Percentiles rank a stretch among this genome's conserved stretches.
These are phyloP conservation scores for Dendrolimus punctatus DNA, from an alignment of 1,140 invertebrate genomes.

Conservation along the genomic window DNA sequence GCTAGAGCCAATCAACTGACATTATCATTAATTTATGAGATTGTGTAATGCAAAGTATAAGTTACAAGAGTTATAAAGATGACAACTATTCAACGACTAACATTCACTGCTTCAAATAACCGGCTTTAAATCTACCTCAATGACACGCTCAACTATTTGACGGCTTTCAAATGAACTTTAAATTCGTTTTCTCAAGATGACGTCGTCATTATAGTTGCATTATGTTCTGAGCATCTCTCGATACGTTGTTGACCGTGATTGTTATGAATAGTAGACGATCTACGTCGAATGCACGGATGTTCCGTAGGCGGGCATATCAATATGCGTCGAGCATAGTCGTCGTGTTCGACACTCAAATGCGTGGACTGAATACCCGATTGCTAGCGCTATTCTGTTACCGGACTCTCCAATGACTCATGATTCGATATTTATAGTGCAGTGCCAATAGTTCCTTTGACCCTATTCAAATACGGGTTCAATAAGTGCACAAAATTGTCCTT, in stretches of 20 bases:
- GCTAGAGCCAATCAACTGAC: constrained; percentile 42
- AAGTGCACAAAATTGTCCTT: constrained; percentile 55
- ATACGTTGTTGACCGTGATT: too few species aligned
- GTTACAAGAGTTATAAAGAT: constrained; percentile 17
- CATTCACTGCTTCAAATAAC: not conserved
- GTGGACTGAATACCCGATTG: constrained; percentile 46
- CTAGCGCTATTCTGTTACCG: constrained; percentile 28
- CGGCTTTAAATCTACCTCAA: too few species aligned
- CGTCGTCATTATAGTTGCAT: too few species aligned
- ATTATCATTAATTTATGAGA: constrained; percentile 27
- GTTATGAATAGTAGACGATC: constrained; percentile 5
- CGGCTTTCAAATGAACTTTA: too few species aligned
- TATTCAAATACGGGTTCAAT: constrained; percentile 48
- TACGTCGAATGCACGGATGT: constrained; percentile 12
- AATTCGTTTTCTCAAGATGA: too few species aligned
- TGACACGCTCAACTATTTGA: too few species aligned
- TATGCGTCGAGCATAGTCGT: constrained; percentile 40
- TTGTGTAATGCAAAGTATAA: constrained; percentile 24
- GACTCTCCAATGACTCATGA: constrained; percentile 52
- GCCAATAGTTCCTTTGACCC: constrained; percentile 60
- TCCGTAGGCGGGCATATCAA: constrained; percentile 45
- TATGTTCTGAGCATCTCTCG: too few species aligned
- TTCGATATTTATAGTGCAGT: constrained; percentile 45
- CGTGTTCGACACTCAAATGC: constrained; percentile 34
- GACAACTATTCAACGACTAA: constrained; percentile 12